Evolutionary conservation across 2,888 invertebrate genomes (phyloP).

Genomic region (Callimorpha dominula): DNA sequence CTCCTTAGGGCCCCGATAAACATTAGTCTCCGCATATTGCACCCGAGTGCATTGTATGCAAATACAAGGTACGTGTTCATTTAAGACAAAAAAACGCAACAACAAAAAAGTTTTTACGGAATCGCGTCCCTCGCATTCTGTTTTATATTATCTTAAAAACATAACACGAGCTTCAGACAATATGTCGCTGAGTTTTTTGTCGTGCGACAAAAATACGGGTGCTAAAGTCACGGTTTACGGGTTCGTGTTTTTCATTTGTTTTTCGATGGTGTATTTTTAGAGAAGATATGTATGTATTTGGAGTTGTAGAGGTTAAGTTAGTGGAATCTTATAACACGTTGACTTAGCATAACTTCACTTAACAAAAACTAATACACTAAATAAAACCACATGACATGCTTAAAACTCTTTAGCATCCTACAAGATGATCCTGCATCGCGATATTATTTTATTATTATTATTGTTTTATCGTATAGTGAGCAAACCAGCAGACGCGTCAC

Average conservation of each 20-base stretch:
- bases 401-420: too few species aligned
- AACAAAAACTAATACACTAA: too few species aligned
- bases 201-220: slow-evolving; percentile 55
- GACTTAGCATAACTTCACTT: too few species aligned
- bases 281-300: slow-evolving; percentile 10
- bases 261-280: slow-evolving; percentile 22
- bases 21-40: slow-evolving; percentile 80
- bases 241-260: slow-evolving; percentile 43
- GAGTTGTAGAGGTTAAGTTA: neutral
- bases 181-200: slow-evolving; percentile 58
- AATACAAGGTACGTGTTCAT: slow-evolving; percentile 80
- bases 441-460: too few species aligned
- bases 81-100: slow-evolving; percentile 69
- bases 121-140: slow-evolving; percentile 66
- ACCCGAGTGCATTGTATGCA: slow-evolving; percentile 83
- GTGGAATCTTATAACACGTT: neutral
- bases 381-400: too few species aligned
- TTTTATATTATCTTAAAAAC: slow-evolving; percentile 75
- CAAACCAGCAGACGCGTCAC: too few species aligned
- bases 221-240: slow-evolving; percentile 59
- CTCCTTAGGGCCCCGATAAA: slow-evolving; percentile 46
- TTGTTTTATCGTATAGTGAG: too few species aligned
- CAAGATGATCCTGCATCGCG: too few species aligned
- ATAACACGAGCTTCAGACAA: slow-evolving; percentile 62
- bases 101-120: slow-evolving; percentile 53